These are phyloP conservation scores for Eriocheir sinensis DNA, from an alignment of 1,140 invertebrate species.

Conservation along the genomic window DNA sequence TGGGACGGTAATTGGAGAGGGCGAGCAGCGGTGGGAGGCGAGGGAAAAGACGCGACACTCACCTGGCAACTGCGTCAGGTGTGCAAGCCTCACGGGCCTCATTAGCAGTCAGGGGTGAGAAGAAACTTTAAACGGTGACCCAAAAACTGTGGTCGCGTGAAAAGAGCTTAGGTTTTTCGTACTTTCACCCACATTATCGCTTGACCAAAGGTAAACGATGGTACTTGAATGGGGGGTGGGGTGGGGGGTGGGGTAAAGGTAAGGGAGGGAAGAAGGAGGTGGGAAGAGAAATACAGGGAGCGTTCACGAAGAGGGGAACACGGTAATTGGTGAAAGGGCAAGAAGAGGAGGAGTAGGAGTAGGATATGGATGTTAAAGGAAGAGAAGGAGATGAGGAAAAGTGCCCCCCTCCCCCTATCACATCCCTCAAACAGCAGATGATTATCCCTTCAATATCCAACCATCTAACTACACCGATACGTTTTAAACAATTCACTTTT, in stretches of 20 bases:
- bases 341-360: too few relatives aligned
- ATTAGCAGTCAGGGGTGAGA: not conserved
- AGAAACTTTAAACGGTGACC: not conserved
- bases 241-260: not conserved
- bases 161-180: not conserved
- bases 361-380: too few relatives aligned
- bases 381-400: too few relatives aligned
- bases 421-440: too few relatives aligned
- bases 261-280: not conserved
- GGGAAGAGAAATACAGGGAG: too few relatives aligned
- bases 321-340: too few relatives aligned
- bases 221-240: not conserved
- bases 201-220: not conserved
- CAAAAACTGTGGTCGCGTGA: not conserved
- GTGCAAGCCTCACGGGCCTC: conserved; percentile 6
- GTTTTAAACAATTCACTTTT: too few relatives aligned
- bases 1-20: not conserved
- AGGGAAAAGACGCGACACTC: not conserved
- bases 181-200: conserved; percentile 1
- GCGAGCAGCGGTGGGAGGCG: not conserved
- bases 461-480: too few relatives aligned
- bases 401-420: too few relatives aligned
- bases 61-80: not conserved
- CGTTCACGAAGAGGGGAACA: too few relatives aligned
- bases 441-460: too few relatives aligned